These are phyloP conservation scores for Oegoconia quadripuncta DNA, from an alignment of 2,888 invertebrate genomes.

Conservation along the genomic window DNA sequence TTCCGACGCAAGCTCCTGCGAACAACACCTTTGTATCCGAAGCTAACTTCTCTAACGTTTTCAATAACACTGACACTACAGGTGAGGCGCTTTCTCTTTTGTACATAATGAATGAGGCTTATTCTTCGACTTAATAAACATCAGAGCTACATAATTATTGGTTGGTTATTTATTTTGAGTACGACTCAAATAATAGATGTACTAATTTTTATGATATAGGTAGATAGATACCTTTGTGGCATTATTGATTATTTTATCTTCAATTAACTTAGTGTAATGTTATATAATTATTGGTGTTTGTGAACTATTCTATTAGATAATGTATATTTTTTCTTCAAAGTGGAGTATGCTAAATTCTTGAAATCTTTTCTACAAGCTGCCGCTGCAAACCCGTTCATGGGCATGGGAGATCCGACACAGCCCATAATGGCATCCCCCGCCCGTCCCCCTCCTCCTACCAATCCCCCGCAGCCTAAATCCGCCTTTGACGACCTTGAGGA, in stretches of 20 bases:
- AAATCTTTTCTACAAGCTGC: conserved; percentile 31
- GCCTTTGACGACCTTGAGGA: conserved; percentile 85
- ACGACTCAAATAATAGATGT: no score
- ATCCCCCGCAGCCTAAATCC: conserved; percentile 74
- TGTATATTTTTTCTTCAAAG: background rate
- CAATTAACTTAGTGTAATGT: no score
- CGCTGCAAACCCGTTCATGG: conserved; percentile 83
- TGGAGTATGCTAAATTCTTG: conserved; percentile 1
- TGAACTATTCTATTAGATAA: background rate
- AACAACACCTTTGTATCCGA: conserved; percentile 87
- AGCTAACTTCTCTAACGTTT: conserved; percentile 92
- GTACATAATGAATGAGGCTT: conserved; percentile 35
- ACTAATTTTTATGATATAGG: no score
- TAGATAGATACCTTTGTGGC: no score
- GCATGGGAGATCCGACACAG: conserved; percentile 76
- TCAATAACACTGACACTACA: conserved; percentile 86
- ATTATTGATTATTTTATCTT: no score
- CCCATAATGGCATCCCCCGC: conserved; percentile 67
- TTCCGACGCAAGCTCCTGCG: conserved; percentile 43
- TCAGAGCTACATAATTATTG: background rate
- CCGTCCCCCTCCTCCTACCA: conserved; percentile 74
- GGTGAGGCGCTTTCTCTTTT: conserved; percentile 71
- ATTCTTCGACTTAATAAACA: conserved; percentile 8
- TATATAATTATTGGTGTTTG: conserved; percentile 8
- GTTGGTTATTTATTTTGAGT: background rate